Conservation (phyloP, 2,113 vertebrate genomes). For the Podilymbus podiceps region DNA sequence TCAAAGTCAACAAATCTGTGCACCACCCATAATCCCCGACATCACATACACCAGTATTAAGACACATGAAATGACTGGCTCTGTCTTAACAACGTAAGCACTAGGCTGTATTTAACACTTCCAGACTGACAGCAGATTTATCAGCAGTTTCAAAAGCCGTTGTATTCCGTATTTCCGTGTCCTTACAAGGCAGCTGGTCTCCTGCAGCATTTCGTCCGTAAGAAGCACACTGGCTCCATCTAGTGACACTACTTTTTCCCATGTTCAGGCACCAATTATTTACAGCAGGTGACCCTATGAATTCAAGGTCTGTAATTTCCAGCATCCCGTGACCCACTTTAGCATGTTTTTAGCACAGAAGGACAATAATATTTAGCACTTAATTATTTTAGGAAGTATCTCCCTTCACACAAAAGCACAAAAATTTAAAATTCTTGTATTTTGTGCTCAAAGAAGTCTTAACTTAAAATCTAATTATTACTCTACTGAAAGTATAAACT, state of each 20-base stretch:
- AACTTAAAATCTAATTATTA: not conserved
- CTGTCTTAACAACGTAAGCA: not conserved
- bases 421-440: not conserved
- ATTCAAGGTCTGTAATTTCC: not conserved
- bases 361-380: not conserved
- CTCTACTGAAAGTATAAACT: not conserved
- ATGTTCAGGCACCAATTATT: not conserved
- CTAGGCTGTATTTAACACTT: not conserved
- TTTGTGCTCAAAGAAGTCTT: not conserved
- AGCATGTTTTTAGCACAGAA: not conserved
- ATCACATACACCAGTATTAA: not conserved
- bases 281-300: not conserved
- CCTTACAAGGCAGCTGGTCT: not conserved
- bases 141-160: not conserved
- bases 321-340: not conserved
- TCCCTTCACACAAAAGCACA: not conserved
- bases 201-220: not conserved
- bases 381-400: not conserved
- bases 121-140: not conserved
- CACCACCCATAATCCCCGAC: not conserved
- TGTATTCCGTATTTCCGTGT: rapidly evolving
- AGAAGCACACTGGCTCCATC: not conserved
- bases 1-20: not conserved
- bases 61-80: not conserved
- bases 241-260: not conserved